Base-by-base conservation (phyloP, 2,113 vertebrate genomes). In the Podarcis cretensis region DNA sequence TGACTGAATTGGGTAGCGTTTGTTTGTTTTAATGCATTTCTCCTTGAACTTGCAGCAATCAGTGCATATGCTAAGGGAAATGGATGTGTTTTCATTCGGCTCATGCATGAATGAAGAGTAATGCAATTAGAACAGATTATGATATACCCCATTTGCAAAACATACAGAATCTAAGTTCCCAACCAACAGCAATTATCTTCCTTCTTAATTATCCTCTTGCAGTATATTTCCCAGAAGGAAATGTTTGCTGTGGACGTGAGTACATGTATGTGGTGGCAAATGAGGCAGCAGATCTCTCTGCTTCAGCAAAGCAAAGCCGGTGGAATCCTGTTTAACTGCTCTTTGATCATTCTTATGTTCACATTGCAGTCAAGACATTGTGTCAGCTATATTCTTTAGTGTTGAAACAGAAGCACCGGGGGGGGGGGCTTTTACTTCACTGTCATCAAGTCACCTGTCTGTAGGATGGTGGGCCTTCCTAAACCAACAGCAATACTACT, bases 111-210 rank as follows among this genome's bases (percentile, higher is more conserved):
- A 68, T 83, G 66, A 83, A 88, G 40, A 83, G 74, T 68, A 57
- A 54, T 83, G 73, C 68, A 88, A 88, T 88, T 88, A 88, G 81
- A 77, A 78, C 74, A 83, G 74, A 88, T 88, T 77, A 88, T 54
- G 87, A 77, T 88, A 68, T 83, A 88, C 81, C 68, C 40, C 73
- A 88, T 88, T 88, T 88, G 73, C 87, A 88, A 88, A 88, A 83
- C 81, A 84, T 57, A 83, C 87, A 76, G 81, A 23, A n/a, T 80
- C 43, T 48, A 83, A 69, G 40, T 88, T 88, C 14, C 74, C 81
- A 88, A 83, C 74, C 63, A 77, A 77, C 73, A 83, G 81, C 63
- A 88, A 88, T 88, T 83, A 77, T 57, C 25, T 69, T 40, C 54
- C 82, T 86, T 90, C 40, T 66, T 76, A 90, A 82, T 90, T 82